Percentiles rank a stretch among this genome's conserved stretches.
Conservation (phyloP, 30 jellyfish, hydroid and myxozoan genomes). For the Cassiopea andromeda region DNA sequence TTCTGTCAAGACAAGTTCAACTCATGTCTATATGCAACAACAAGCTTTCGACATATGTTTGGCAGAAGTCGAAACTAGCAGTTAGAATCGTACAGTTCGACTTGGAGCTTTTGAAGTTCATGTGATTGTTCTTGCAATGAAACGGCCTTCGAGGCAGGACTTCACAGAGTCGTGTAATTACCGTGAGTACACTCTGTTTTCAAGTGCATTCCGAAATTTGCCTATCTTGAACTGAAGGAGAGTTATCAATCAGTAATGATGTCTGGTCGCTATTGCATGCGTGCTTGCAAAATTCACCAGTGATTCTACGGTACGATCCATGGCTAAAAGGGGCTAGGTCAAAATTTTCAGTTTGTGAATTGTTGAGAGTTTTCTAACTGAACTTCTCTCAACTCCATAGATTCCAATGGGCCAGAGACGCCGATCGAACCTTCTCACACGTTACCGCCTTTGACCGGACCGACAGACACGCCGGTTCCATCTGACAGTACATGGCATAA, state of each 20-base stretch:
- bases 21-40: background rate
- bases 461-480: slow-evolving; percentile 67
- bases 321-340: slow-evolving; percentile 92
- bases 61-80: background rate
- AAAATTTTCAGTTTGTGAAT: background rate
- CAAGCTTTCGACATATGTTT: background rate
- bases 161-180: background rate
- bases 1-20: background rate
- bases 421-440: slow-evolving; percentile 72
- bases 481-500: slow-evolving; percentile 88
- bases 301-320: slow-evolving; percentile 10
- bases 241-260: no score
- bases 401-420: slow-evolving; percentile 89
- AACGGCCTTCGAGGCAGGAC: background rate
- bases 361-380: slow-evolving; percentile 43
- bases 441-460: slow-evolving; percentile 56
- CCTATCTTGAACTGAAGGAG: background rate
- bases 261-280: background rate
- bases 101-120: no score
- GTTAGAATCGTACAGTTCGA: background rate
- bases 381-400: slow-evolving; percentile 73
- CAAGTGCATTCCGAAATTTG: background rate
- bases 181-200: slow-evolving; percentile 18
- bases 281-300: slow-evolving; percentile 41
- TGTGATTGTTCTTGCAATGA: background rate